Percentiles rank a stretch among this genome's conserved stretches.
phyloP scores from a whole-genome alignment of 1,140 invertebrate species.

The Saccostrea echinata region DNA sequence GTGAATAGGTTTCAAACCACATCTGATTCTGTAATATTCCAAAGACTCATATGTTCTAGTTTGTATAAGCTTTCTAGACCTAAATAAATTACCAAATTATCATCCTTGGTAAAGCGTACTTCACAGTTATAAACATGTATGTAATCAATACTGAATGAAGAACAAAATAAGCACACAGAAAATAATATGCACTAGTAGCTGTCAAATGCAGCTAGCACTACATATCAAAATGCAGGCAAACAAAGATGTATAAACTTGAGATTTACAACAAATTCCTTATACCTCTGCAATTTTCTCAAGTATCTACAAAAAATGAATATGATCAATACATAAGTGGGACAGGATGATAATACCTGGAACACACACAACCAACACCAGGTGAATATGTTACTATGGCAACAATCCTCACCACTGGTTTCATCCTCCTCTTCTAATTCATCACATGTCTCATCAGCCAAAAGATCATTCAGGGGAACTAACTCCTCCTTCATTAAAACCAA shows the following conservation, averaged over 20 bases:
- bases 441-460: constrained; percentile 61
- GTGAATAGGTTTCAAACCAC: too few relatives aligned
- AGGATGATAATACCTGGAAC: neutral
- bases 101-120: too few relatives aligned
- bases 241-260: neutral
- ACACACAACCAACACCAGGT: neutral
- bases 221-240: neutral
- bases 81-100: too few relatives aligned
- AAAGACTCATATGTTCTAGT: too few relatives aligned
- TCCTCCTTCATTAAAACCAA: constrained; percentile 58
- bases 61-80: too few relatives aligned
- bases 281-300: neutral
- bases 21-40: too few relatives aligned
- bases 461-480: constrained; percentile 61
- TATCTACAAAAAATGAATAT: constrained; percentile 10
- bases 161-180: too few relatives aligned
- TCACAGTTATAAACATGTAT: too few relatives aligned
- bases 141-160: too few relatives aligned
- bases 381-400: constrained; percentile 12
- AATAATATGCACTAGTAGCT: neutral
- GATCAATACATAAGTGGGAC: neutral
- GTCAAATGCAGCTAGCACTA: neutral
- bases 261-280: constrained; percentile 4
- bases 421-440: constrained; percentile 59
- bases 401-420: constrained; percentile 47